Evolutionary conservation across 2,113 vertebrate genomes (phyloP), one percentile per base, ranked within the genome.

Genomic region (Vidua macroura): DNA sequence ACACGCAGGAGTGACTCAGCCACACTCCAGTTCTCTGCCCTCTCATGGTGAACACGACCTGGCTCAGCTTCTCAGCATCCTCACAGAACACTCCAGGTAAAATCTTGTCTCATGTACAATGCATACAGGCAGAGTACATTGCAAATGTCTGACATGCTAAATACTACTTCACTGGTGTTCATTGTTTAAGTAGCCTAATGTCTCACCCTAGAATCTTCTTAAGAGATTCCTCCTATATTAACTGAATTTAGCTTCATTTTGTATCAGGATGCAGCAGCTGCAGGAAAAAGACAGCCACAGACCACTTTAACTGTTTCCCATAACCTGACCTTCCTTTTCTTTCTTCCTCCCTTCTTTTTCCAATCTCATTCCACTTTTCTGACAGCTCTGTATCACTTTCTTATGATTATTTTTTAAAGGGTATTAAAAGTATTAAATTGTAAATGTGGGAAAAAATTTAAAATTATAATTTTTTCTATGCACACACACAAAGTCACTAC

Each of bases 361-460:
- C n/a, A 46, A 24, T 46, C 5, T 41, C 25, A 37, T 59, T 78
- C 24, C 17, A 35, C 53, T 70, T 68, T 56, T 58, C 28, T 51
- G 10, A 35, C 30, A 66, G 25, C 25, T 43, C 66, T 44, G 9
- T 37, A 49, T 51, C 22, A 10, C 37, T 51, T 76, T 21, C 53
- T 44, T 49, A 49, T 0, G 0, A 46, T 52, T 41, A 25, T 73
- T 58, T 24, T 13, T 13, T 4, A 17, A 31, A n/a, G 11, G 2
- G 2, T 7, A 67, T 11, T 46, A 35, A 56, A 75, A 24, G 2
- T 30, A 56, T 66, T 43, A 37, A 20, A 62, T 8, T 37, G 4
- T 10, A 63, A 63, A 31, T 22, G 7, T 33, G 6, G 16, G 6
- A 20, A 39, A 6, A 41, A 27, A 28, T 20, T 39, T 0, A 21